Evolutionary conservation across 2,888 invertebrate species (phyloP).

Genomic region (Drosophila atroscutellata): DNA sequence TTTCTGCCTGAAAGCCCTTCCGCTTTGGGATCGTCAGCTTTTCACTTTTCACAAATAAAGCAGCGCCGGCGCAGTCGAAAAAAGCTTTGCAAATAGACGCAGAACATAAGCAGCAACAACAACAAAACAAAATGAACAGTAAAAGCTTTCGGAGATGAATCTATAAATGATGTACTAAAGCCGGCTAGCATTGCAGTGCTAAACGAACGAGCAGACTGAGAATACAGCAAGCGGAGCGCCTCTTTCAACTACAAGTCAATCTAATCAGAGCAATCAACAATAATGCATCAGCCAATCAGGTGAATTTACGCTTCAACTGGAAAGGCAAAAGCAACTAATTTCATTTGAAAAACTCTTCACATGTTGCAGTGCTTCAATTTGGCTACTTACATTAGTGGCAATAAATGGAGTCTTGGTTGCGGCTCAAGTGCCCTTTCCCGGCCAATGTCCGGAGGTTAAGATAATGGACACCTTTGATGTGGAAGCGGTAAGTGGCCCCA

Average conservation of each 20-base stretch:
- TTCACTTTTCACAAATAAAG: conserved; percentile 55
- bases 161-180: conserved; percentile 63
- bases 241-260: not conserved
- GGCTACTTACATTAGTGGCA: conserved; percentile 49
- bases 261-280: conserved; percentile 5
- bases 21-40: conserved; percentile 50
- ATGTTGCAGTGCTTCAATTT: conserved; percentile 36
- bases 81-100: conserved; percentile 54
- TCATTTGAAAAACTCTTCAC: conserved; percentile 1
- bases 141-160: conserved; percentile 61
- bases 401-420: conserved; percentile 42
- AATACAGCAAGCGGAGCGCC: conserved; percentile 9
- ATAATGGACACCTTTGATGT: conserved; percentile 87
- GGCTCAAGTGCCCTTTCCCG: conserved; percentile 88
- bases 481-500: conserved; percentile 81
- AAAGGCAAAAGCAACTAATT: not conserved
- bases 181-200: conserved; percentile 52
- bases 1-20: conserved; percentile 1
- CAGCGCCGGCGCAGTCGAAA: conserved; percentile 57
- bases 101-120: conserved; percentile 16
- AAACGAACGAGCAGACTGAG: conserved; percentile 19
- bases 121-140: conserved; percentile 6
- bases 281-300: conserved; percentile 32
- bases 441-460: conserved; percentile 88
- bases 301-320: not conserved